Base-by-base conservation (phyloP, 1,140 invertebrate species). In the Trichogramma pretiosum region DNA sequence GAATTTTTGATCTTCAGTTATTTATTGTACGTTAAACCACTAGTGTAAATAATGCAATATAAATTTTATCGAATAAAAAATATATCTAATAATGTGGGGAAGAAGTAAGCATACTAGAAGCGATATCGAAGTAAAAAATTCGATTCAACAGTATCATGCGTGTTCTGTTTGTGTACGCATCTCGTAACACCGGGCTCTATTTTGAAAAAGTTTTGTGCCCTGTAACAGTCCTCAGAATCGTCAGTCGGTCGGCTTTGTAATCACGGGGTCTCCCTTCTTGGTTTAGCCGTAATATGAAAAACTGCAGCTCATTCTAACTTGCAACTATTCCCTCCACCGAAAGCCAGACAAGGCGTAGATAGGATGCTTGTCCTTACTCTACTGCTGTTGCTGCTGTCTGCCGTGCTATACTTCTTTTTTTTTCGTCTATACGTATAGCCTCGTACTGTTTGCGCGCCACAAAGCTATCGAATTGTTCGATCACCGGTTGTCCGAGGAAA, bases 251-350 rank as follows among this genome's bases (percentile, higher is more conserved):
- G 57, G 52, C 60, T 68, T 62, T 58, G 62, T 57, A 59, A 59
- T 56, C 26, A 24, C 38, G 32, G 21, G 23, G 40, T 33, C 54
- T 56, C 53, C 57, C 62, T 61, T 65, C 59, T 64, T 57, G 57
- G 61, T 67, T 64, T 62, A 61, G 64, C 61, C 55, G 50, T 46
- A 54, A n/a, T n/a, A n/a, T n/a, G n/a, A n/a, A 61, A 69, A 68
- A 67, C 51, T 61, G 63, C 63, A 62, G 64, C 43, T 70, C 67
- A 68, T 64, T 63, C 59, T 59, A 67, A 57, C 67, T 69, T 67
- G 65, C 68, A 66, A 63, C 54, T 68, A 63, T 67, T 63, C 44
- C 50, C 43, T 47, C 45, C 41, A 56, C 26, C 26, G 14, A 37
- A 46, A 40, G 24, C 5, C 24, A n/a, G n/a, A n/a, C n/a, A n/a